Conservation (phyloP, 2,888 invertebrate genomes). For the Mylabris sibirica region DNA sequence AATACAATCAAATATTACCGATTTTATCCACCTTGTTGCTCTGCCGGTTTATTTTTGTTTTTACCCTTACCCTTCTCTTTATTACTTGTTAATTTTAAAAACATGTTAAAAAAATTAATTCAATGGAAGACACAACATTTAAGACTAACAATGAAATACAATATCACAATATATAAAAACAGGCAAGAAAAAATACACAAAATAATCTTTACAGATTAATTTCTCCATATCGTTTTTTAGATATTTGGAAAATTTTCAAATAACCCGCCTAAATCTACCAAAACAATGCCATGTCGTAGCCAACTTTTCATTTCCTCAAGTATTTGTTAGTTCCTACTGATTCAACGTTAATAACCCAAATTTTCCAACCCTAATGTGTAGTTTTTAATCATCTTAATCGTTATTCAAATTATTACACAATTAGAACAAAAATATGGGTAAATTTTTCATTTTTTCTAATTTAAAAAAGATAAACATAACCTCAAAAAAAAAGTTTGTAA, state of each 20-base stretch:
- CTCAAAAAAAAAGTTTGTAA: not conserved
- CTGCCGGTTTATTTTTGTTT: not conserved
- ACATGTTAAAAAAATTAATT: not conserved
- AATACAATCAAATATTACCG: not conserved
- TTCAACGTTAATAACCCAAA: not conserved
- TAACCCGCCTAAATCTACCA: not conserved
- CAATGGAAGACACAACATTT: not conserved
- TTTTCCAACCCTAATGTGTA: not conserved
- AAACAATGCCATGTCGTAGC: not conserved
- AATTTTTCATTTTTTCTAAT: not conserved
- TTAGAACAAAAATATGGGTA: not conserved
- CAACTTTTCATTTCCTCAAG: not conserved
- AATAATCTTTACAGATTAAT: not conserved
- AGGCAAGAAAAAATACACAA: not conserved
- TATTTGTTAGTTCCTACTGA: not conserved
- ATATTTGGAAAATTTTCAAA: not conserved
- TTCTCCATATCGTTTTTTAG: not conserved
- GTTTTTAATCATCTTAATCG: not conserved
- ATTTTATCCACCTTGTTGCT: not conserved
- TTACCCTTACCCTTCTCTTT: not conserved
- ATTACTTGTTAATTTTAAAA: not conserved
- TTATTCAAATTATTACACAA: not conserved
- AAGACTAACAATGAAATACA: not conserved
- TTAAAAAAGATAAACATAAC: slow-evolving; percentile 11
- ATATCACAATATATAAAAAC: not conserved